phyloP scores from a whole-genome alignment of 2,888 invertebrate species.

The Drosophila pseudotalamancana region DNA sequence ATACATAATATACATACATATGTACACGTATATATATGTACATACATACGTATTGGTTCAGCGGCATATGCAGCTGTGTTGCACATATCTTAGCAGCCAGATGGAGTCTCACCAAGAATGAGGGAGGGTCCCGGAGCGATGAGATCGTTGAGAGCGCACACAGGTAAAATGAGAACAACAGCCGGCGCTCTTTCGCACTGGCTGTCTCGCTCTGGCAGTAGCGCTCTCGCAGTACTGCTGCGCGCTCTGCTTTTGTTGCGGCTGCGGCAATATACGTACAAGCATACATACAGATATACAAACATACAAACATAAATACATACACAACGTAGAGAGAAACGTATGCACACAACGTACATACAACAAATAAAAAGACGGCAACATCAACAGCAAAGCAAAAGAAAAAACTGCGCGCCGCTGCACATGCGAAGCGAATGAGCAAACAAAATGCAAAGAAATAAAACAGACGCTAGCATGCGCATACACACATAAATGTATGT shows the following conservation, averaged over 20 bases:
- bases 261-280: conserved; percentile 41
- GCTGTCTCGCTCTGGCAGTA: background rate
- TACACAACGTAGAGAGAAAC: conserved; percentile 13
- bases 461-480: conserved; percentile 62
- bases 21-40: conserved; percentile 2
- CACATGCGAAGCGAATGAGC: conserved; percentile 73
- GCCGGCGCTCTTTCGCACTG: conserved; percentile 44
- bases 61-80: conserved; percentile 70
- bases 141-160: conserved; percentile 23
- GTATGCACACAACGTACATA: conserved; percentile 13
- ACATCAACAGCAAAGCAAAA: conserved; percentile 30
- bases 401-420: conserved; percentile 52
- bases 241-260: conserved; percentile 38
- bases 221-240: conserved; percentile 10
- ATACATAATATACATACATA: background rate
- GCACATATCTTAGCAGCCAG: conserved; percentile 66
- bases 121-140: conserved; percentile 17
- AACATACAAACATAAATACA: conserved; percentile 4
- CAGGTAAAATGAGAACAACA: conserved; percentile 53
- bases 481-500: conserved; percentile 33
- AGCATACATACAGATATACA: conserved; percentile 5
- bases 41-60: conserved; percentile 8
- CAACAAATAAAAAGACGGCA: conserved; percentile 20
- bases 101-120: conserved; percentile 26
- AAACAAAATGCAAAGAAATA: conserved; percentile 69